Base-by-base conservation (phyloP, 2,888 invertebrate species). In the Ormyrus nitidulus region DNA sequence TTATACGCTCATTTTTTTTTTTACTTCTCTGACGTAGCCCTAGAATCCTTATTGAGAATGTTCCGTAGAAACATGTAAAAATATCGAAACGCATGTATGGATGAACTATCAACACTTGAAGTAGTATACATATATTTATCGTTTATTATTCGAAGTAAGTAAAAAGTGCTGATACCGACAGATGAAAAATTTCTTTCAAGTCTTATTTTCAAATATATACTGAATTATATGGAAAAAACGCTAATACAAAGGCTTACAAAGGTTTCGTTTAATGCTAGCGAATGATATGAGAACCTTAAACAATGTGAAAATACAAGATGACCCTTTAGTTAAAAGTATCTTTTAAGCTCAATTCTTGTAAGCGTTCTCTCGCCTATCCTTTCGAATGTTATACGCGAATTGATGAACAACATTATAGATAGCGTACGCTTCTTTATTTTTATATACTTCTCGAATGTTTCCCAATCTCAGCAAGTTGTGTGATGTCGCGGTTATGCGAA, bases 41-140 rank as follows among this genome's bases (percentile, higher is more conserved):
- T 78, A 66, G 46, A 58, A 78, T 78, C 70, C 51, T 81, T 78
- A 78, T 68, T 75, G 78, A 78, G 78, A 81, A 77, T 74, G 78
- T 78, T 81, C 79, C 81, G 79, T 81, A 81, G 81, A 81, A 81
- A 81, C 81, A 79, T 81, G 81, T 81, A 81, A 81, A 81, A 81
- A 81, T 81, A 79, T 81, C 79, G 81, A 81, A 81, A 81, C 81
- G 81, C 74, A 81, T 74, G 65, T 78, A 78, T 68, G 77, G 54
- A 71, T 81, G 75, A 78, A 81, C 75, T 70, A 19, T 73, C 68
- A 76, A 79, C 76, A 68, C 68, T 79, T 79, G 72, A 81, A 79
- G 64, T 66, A 76, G 59, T 46, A 34, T 66, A 69, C 34, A 59
- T 74, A 61, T 71, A 72, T 68, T 77, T 64, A 68, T 76, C 19